Evolutionary conservation across 1,140 invertebrate species (phyloP).

Genomic region (Penaeus chinensis): DNA sequence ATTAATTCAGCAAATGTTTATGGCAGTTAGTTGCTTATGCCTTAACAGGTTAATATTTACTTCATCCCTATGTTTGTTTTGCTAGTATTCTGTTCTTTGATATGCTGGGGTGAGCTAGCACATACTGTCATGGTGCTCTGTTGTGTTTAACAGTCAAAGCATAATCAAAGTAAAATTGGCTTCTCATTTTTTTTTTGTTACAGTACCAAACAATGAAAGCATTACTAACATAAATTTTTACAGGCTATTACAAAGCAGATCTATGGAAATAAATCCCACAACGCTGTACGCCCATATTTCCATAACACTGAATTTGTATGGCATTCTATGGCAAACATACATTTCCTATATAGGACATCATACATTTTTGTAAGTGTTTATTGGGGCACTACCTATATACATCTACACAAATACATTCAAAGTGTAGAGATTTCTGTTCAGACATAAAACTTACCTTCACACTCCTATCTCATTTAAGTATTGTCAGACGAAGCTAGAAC

Average conservation of each 20-base stretch:
- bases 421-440: constrained; percentile 39
- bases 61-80: no score
- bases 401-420: constrained; percentile 44
- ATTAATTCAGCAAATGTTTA: no score
- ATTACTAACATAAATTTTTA: constrained; percentile 27
- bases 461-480: no score
- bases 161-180: no score
- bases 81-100: constrained; percentile 24
- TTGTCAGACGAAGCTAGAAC: no score
- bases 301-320: constrained; percentile 28
- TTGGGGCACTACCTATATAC: constrained; percentile 47
- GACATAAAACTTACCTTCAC: not conserved
- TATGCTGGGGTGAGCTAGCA: constrained; percentile 36
- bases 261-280: constrained; percentile 26
- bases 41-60: no score
- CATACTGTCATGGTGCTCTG: constrained; percentile 12
- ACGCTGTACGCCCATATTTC: constrained; percentile 27
- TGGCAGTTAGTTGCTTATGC: no score
- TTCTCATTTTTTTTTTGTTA: no score
- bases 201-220: constrained; percentile 41
- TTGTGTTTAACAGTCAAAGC: no score
- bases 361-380: constrained; percentile 43
- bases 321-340: constrained; percentile 45
- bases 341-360: constrained; percentile 50
- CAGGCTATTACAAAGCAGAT: constrained; percentile 4